Evolutionary conservation across 2,797 vertebrate species (phyloP).

Genomic region (Mionectes olivaceus): DNA sequence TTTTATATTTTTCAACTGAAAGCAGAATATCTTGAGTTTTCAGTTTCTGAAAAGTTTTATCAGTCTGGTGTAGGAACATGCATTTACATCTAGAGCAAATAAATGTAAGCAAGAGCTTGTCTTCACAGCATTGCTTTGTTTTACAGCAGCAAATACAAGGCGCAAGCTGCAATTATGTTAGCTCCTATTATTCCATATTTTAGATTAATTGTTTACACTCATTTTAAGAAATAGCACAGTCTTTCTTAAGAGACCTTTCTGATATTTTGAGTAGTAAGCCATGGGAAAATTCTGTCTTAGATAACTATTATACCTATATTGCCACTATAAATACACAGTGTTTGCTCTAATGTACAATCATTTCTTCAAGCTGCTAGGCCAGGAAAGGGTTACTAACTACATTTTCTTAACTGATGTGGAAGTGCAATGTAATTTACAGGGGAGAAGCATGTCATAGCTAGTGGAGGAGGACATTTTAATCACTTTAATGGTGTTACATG

Average conservation of each 20-base stretch:
- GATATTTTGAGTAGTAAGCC: not conserved
- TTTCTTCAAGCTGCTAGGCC: constrained; percentile 61
- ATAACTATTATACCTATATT: not conserved
- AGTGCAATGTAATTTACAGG: constrained; percentile 55
- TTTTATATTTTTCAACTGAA: not conserved
- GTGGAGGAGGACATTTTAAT: constrained; percentile 75
- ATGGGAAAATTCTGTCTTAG: not conserved
- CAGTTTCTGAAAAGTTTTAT: not conserved
- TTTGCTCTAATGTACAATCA: not conserved
- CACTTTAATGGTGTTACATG: constrained; percentile 66
- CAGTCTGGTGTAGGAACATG: not conserved
- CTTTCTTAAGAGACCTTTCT: not conserved
- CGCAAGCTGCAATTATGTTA: not conserved
- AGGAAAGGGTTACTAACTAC: constrained; percentile 60
- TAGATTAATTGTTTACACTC: not conserved
- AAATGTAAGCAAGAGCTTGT: not conserved
- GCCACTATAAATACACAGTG: not conserved
- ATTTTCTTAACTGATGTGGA: constrained; percentile 56
- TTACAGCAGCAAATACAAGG: not conserved
- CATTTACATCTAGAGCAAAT: not conserved
- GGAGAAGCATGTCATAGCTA: constrained; percentile 68
- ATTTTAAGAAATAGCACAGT: not conserved
- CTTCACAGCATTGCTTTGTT: not conserved
- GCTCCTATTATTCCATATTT: not conserved
- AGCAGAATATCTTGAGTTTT: not conserved